phyloP scores from a whole-genome alignment of 92 coral and sea anemone genomes.

The Diadumene lineata region DNA sequence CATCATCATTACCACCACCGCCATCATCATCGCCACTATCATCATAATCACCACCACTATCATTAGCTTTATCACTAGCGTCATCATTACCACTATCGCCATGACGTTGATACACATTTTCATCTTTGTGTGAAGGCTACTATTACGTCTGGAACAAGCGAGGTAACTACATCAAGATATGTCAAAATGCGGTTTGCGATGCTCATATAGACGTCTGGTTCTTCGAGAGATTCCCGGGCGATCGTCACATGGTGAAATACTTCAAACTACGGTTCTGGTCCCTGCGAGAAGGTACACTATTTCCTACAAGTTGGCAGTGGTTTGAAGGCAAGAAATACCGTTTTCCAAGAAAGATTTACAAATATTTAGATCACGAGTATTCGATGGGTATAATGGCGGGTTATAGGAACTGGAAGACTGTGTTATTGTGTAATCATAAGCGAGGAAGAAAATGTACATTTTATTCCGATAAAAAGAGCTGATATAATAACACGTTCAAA shows the following conservation, averaged over 20 bases:
- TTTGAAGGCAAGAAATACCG: constrained; percentile 40
- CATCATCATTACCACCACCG: not conserved
- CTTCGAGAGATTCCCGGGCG: constrained; percentile 24
- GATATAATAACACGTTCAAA: no score
- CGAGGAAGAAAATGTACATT: constrained; percentile 41
- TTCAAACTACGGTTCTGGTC: constrained; percentile 31
- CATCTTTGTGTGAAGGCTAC: constrained; percentile 19
- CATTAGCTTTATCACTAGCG: not conserved
- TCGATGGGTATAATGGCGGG: constrained; percentile 35
- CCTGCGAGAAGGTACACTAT: constrained; percentile 17
- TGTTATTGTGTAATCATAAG: constrained; percentile 37
- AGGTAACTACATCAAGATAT: constrained; percentile 24
- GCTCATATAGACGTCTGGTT: constrained; percentile 47
- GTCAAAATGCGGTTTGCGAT: constrained; percentile 31
- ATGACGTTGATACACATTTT: no score
- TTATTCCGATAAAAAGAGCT: constrained; percentile 16
- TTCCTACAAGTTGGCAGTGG: constrained; percentile 29
- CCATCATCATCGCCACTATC: not conserved
- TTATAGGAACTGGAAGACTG: constrained; percentile 42
- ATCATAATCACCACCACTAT: not conserved
- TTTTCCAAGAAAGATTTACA: constrained; percentile 33
- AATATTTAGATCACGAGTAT: constrained; percentile 33
- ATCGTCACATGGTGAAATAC: constrained; percentile 25
- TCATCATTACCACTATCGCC: not conserved
- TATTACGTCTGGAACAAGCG: constrained; percentile 4